These are phyloP conservation scores for Ostrea denselamellosa DNA, from an alignment of 1,140 invertebrate genomes.

Conservation along the genomic window DNA sequence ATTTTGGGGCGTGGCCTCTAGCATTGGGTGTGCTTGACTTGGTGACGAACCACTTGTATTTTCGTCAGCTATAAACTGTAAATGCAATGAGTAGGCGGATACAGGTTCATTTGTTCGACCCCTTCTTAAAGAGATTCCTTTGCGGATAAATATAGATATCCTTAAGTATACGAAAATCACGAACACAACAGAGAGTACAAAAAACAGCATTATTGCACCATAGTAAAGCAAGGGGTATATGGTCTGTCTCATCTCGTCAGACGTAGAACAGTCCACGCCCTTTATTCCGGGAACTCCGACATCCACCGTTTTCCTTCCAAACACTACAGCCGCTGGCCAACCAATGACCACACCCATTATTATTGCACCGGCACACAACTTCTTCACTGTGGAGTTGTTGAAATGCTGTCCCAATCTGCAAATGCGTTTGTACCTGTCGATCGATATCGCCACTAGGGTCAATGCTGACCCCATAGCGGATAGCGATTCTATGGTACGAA, in stretches of 20 bases:
- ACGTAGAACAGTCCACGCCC: slow-evolving; percentile 72
- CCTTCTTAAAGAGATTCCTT: slow-evolving; percentile 1
- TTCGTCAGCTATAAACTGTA: background rate
- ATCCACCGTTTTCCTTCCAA: slow-evolving; percentile 66
- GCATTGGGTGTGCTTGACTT: background rate
- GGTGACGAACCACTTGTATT: background rate
- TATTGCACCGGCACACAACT: slow-evolving; percentile 67
- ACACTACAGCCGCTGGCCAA: slow-evolving; percentile 71
- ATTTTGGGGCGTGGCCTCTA: slow-evolving; percentile 8
- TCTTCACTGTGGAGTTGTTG: slow-evolving; percentile 63
- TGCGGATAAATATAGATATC: slow-evolving; percentile 20
- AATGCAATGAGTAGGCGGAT: background rate
- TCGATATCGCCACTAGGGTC: slow-evolving; percentile 70
- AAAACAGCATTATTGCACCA: slow-evolving; percentile 65
- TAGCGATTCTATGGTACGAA: slow-evolving; percentile 68
- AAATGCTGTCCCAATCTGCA: slow-evolving; percentile 71
- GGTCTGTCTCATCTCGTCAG: slow-evolving; percentile 69
- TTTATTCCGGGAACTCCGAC: slow-evolving; percentile 53
- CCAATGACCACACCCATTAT: slow-evolving; percentile 60
- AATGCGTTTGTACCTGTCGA: slow-evolving; percentile 73
- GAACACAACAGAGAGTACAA: slow-evolving; percentile 62
- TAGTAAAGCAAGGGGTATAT: slow-evolving; percentile 73
- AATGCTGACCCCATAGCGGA: slow-evolving; percentile 73
- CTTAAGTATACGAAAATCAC: background rate
- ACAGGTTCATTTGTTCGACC: background rate